phyloP scores from a whole-genome alignment of 1,140 invertebrate genomes.

The Lasioglossum albipes region DNA sequence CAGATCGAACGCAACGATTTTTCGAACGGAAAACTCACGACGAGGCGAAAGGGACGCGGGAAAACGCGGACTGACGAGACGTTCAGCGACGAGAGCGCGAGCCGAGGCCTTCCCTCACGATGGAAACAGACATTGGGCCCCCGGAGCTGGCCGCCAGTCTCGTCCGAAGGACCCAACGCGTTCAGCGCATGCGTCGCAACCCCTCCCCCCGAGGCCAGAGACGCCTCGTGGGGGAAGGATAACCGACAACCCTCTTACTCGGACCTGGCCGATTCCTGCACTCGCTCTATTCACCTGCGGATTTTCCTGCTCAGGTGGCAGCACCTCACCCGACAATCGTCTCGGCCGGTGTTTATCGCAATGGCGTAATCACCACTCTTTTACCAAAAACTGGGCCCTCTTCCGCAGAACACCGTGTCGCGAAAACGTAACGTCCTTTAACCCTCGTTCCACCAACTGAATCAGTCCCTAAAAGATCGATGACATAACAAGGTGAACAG shows the following conservation, averaged over 20 bases:
- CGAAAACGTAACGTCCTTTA: no score
- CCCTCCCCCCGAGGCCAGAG: conserved; percentile 27
- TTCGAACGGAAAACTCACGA: conserved; percentile 8
- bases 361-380: conserved; percentile 24
- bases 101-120: conserved; percentile 67
- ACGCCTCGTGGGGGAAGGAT: conserved; percentile 23
- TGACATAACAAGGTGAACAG: no score
- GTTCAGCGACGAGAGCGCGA: conserved; percentile 59
- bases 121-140: conserved; percentile 71
- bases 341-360: conserved; percentile 13
- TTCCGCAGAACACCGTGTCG: no score
- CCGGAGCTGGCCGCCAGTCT: conserved; percentile 40
- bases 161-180: conserved; percentile 61
- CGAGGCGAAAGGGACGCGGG: conserved; percentile 36
- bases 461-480: no score
- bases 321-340: conserved; percentile 63
- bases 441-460: no score
- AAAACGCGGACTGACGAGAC: conserved; percentile 37
- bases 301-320: conserved; percentile 72
- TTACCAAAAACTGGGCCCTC: background rate
- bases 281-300: conserved; percentile 57
- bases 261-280: conserved; percentile 27
- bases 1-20: background rate
- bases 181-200: conserved; percentile 57
- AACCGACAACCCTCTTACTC: conserved; percentile 56